Base-by-base conservation (phyloP, 2,113 vertebrate genomes). In the Xyrauchen texanus region DNA sequence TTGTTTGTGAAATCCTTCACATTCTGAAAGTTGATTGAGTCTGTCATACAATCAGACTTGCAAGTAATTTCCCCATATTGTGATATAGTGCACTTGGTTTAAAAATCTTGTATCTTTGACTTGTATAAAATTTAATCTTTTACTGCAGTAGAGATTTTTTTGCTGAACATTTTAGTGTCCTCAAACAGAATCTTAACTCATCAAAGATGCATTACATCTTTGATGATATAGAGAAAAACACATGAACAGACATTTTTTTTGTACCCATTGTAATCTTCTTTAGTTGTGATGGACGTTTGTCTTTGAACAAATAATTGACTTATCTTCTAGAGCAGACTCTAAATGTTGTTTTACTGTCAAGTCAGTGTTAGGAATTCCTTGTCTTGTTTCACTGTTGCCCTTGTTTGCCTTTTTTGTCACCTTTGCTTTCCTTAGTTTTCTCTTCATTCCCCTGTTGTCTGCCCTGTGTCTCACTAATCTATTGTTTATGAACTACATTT, bases 281-380 rank as follows among this genome's bases (percentile, higher is more conserved):
- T 7, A 16, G 47, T 70, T 53, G 61, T 63, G 46, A 69, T 70
- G 64, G 64, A 21, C 42, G 15, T 78, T 64, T 71, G 49, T 64
- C 49, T 53, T 65, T 65, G 13, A 15, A 47, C 4, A 7, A 57
- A 69, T 79, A 58, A 58, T 47, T 47, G 52, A 79, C 49, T 45
- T 72, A 53, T 49, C 47, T 34, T 34, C 66, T 49, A 46, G 3
- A 66, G 68, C 45, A 68, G 21, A 34, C 21, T 34, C 21, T 34
- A 1, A 34, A 3, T 34, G 21, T 34, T 34, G 68, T 71, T 71
- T 34, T 79, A 63, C 49, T 57, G 51, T 63, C 51, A 72, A 52
- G 44, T 62, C n/a, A 55, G 7, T 62, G 60, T 64, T 44, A 47
- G 11, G n/a, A 21, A 8, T 42, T 44, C 47, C 65, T 66, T n/a